Evolutionary conservation across 2,797 vertebrate species (phyloP), one percentile per base, ranked within the genome.

Genomic region (Acanthiza pusilla): DNA sequence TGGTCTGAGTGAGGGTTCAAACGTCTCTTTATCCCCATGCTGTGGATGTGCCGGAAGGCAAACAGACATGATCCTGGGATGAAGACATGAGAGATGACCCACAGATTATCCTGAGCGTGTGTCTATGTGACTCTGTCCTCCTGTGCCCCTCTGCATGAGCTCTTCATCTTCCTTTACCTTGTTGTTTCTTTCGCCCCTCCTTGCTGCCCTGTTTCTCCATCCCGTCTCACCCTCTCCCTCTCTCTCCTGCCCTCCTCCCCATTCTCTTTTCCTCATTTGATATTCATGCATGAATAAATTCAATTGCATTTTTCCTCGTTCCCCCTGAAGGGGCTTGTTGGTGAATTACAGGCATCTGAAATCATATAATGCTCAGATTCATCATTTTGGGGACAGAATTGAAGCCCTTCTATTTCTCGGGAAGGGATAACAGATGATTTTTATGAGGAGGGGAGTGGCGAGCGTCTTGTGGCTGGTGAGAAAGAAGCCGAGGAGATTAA

Each of bases 231-330:
- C 73, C 60, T 79, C 60, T 85, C 43, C 40, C 34, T 74, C 43
- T 88, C 51, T 85, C 51, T 89, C 48, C 62, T 94, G 60, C 87
- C 91, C 72, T 93, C 76, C 87, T 95, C 77, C 70, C 94, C 96
- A 57, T 98, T 95, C 96, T 97, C 97, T 61, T 96, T 91, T 97
- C 98, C 98, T 98, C 98, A 98, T 97, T 98, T 98, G 98, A 98
- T 98, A 98, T 98, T 98, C 97, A 92, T 84, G 80, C 94, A 95
- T 88, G 94, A 97, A 97, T 97, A 97, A 97, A 96, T 97, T 97
- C 95, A 97, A 92, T 96, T 94, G 95, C 95, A 93, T 96, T 97
- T 97, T 93, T 14, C 68, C 47, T 76, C 89, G 63, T 95, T 96
- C 61, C 94, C 95, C 92, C 93, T 91, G 82, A 95, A 96, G 96